A percentile compares a stretch with the other conserved stretches of the same genome.
Evolutionary conservation across 2,113 vertebrate genomes (phyloP).

Genomic region (Lucifuga dentata): DNA sequence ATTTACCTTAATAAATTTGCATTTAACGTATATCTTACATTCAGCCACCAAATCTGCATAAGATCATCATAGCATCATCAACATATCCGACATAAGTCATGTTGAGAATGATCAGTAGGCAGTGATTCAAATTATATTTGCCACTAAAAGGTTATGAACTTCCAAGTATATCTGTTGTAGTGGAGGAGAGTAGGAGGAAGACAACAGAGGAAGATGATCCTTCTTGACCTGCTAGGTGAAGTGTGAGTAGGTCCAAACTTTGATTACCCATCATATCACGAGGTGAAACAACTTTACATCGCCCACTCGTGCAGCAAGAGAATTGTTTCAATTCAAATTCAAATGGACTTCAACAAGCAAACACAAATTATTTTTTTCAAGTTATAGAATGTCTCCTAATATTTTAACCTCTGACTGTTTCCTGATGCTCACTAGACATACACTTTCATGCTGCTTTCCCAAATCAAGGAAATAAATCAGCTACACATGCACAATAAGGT

Average conservation of each 20-base stretch:
- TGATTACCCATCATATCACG: slow-evolving; percentile 49
- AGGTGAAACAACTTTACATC: slow-evolving; percentile 23
- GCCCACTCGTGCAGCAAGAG: slow-evolving; percentile 36
- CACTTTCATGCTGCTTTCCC: neutral
- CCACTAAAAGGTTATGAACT: slow-evolving; percentile 17
- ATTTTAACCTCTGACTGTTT: slow-evolving; percentile 21
- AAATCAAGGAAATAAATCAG: neutral
- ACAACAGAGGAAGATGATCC: slow-evolving; percentile 18
- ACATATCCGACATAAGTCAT: slow-evolving; percentile 32
- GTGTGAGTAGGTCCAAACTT: slow-evolving; percentile 28
- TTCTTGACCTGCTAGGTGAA: slow-evolving; percentile 42
- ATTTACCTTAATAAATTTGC: slow-evolving; percentile 24
- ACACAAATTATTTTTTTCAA: slow-evolving; percentile 23
- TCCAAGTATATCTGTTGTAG: slow-evolving; percentile 11
- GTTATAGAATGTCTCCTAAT: slow-evolving; percentile 16
- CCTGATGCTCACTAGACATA: slow-evolving; percentile 2
- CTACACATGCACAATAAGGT: neutral
- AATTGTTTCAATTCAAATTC: slow-evolving; percentile 9
- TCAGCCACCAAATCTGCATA: slow-evolving; percentile 32
- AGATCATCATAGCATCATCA: slow-evolving; percentile 30
- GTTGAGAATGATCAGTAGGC: slow-evolving; percentile 24
- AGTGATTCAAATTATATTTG: slow-evolving; percentile 41
- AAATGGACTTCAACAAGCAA: slow-evolving; percentile 25
- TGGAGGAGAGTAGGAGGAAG: slow-evolving; percentile 37
- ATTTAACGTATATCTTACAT: neutral